These are phyloP conservation scores for Dorcus hopei DNA, from an alignment of 2,888 invertebrate genomes.

Conservation along the genomic window DNA sequence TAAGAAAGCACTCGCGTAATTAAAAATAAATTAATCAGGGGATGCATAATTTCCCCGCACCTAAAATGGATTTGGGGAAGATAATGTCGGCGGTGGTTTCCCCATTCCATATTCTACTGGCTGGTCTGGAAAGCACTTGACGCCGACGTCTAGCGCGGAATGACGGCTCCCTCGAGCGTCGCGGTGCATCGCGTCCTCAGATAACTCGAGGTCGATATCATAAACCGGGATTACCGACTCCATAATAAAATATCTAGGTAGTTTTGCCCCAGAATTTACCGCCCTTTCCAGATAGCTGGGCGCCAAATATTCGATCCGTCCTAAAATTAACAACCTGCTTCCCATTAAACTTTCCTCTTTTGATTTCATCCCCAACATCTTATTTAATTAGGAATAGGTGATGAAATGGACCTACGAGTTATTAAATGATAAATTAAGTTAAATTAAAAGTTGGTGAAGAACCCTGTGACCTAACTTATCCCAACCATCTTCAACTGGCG, in stretches of 20 bases:
- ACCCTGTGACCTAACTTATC: no score
- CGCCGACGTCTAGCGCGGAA: constrained; percentile 29
- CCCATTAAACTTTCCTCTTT: no score
- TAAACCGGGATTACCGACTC: constrained; percentile 35
- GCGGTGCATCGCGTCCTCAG: constrained; percentile 30
- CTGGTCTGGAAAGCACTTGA: constrained; percentile 23
- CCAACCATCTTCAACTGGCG: no score
- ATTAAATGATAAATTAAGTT: no score
- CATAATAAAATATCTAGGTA: constrained; percentile 34
- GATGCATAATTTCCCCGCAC: not conserved
- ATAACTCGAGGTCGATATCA: constrained; percentile 37
- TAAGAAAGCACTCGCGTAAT: not conserved
- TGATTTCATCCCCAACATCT: no score
- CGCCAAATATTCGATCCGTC: constrained; percentile 16
- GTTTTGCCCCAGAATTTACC: constrained; percentile 22
- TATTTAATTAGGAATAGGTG: no score
- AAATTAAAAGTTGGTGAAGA: no score
- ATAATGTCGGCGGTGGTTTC: not conserved
- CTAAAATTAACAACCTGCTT: no score
- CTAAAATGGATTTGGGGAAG: not conserved
- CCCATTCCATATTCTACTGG: not conserved
- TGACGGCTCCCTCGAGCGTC: constrained; percentile 33
- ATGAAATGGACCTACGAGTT: no score
- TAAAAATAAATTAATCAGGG: not conserved
- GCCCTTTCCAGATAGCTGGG: constrained; percentile 15